Evolutionary conservation across 2,797 vertebrate genomes (phyloP).

Genomic region (Paratrypauchen microcephalus): DNA sequence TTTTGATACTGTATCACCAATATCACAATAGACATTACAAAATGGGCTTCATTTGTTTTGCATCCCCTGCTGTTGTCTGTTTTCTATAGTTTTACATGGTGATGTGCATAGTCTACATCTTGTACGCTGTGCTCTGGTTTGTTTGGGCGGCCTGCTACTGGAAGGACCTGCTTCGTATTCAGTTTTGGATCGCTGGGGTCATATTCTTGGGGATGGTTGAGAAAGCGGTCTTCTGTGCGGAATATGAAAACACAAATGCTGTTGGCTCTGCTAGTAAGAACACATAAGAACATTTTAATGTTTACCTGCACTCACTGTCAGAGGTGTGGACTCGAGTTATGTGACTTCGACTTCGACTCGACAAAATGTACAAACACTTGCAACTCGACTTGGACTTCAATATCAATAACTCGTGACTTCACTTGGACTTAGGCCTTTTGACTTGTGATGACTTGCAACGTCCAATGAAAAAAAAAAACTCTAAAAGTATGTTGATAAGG

Average conservation of each 20-base stretch:
- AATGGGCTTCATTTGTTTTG: not conserved
- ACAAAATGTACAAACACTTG: too few relatives aligned
- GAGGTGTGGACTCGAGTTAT: too few relatives aligned
- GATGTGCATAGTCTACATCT: constrained; percentile 87
- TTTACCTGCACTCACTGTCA: not conserved
- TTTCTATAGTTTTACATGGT: constrained; percentile 87
- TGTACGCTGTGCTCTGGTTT: constrained; percentile 86
- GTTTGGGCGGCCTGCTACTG: constrained; percentile 88
- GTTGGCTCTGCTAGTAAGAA: constrained; percentile 83
- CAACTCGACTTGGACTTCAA: too few relatives aligned
- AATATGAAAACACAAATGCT: constrained; percentile 86
- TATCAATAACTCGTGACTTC: too few relatives aligned
- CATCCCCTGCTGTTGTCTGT: not conserved
- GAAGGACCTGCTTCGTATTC: constrained; percentile 89
- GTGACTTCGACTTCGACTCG: too few relatives aligned
- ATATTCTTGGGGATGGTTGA: constrained; percentile 91
- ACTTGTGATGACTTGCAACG: too few relatives aligned
- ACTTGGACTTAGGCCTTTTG: too few relatives aligned
- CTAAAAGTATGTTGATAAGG: too few relatives aligned
- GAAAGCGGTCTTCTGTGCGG: constrained; percentile 87
- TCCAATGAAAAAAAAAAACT: too few relatives aligned
- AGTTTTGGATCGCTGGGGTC: constrained; percentile 91
- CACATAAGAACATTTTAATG: not conserved
- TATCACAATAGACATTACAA: not conserved
- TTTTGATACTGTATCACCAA: not conserved